phyloP scores from a whole-genome alignment of 2,888 invertebrate genomes.

The Amphipyra tragopoginis region DNA sequence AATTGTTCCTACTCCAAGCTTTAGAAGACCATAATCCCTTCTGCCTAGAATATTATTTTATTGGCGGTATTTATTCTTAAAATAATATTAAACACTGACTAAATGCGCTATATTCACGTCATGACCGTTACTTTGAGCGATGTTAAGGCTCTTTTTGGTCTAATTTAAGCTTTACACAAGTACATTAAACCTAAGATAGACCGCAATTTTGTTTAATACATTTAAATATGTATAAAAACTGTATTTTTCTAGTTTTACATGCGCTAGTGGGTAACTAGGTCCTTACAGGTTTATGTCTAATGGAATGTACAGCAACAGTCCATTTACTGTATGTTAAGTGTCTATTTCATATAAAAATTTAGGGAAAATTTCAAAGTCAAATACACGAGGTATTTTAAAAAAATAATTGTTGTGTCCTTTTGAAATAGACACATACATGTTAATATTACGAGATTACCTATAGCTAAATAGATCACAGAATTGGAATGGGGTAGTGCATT shows the following conservation, averaged over 20 bases:
- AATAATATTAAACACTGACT: constrained; percentile 3
- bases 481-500: constrained; percentile 58
- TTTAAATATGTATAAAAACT: background rate
- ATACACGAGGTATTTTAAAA: too few relatives aligned
- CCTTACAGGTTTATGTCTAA: background rate
- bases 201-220: background rate
- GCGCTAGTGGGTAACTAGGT: background rate
- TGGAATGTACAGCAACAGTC: background rate
- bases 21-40: too few relatives aligned
- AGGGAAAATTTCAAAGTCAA: too few relatives aligned
- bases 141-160: constrained; percentile 23
- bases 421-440: background rate
- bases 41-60: too few relatives aligned
- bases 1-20: too few relatives aligned
- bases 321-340: too few relatives aligned
- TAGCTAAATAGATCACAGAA: constrained; percentile 72
- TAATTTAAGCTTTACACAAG: constrained; percentile 18
- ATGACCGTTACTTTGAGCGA: constrained; percentile 18
- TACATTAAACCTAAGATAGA: background rate
- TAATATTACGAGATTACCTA: constrained; percentile 38
- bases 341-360: too few relatives aligned
- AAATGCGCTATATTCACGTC: background rate
- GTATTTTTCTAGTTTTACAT: background rate
- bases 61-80: too few relatives aligned
- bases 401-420: too few relatives aligned